Conservation (phyloP, 1,140 invertebrate genomes). For the Hyles euphorbiae region DNA sequence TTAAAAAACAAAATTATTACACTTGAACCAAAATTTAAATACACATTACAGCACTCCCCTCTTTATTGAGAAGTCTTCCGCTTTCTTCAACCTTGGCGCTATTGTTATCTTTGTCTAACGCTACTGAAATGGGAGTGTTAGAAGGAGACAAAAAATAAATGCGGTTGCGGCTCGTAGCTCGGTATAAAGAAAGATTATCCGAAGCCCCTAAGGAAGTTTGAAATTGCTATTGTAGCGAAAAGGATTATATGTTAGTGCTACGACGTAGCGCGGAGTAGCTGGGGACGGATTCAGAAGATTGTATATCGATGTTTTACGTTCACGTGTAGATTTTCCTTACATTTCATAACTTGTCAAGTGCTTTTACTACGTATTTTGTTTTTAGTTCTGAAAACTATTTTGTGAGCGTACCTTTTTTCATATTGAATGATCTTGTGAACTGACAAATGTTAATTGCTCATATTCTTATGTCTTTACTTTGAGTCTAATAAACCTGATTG, state of each 20-base stretch:
- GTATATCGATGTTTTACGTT: conserved; percentile 24
- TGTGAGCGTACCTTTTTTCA: too few relatives aligned
- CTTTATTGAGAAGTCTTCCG: conserved; percentile 71
- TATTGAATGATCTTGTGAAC: too few relatives aligned
- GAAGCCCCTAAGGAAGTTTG: conserved; percentile 77
- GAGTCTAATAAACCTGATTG: too few relatives aligned
- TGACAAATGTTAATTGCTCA: too few relatives aligned
- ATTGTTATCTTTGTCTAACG: conserved; percentile 31
- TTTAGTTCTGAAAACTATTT: too few relatives aligned
- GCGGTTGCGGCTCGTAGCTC: conserved; percentile 53
- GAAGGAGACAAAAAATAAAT: conserved; percentile 38
- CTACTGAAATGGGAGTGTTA: conserved; percentile 15
- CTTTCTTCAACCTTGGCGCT: conserved; percentile 49
- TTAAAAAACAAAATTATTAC: conserved; percentile 75
- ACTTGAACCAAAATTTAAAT: conserved; percentile 75
- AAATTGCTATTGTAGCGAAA: conserved; percentile 77
- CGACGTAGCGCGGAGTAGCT: conserved; percentile 62
- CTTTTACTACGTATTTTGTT: too few relatives aligned
- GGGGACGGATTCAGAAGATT: conserved; percentile 49
- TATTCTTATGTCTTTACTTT: too few relatives aligned
- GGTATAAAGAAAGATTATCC: conserved; percentile 77
- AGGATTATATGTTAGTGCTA: conserved; percentile 77
- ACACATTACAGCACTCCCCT: conserved; percentile 72
- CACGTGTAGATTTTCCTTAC: too few relatives aligned
- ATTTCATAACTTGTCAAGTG: too few relatives aligned